Percentiles rank a stretch among this genome's conserved stretches.
Conservation (phyloP, 2,888 invertebrate species). For the Boloria selene region DNA sequence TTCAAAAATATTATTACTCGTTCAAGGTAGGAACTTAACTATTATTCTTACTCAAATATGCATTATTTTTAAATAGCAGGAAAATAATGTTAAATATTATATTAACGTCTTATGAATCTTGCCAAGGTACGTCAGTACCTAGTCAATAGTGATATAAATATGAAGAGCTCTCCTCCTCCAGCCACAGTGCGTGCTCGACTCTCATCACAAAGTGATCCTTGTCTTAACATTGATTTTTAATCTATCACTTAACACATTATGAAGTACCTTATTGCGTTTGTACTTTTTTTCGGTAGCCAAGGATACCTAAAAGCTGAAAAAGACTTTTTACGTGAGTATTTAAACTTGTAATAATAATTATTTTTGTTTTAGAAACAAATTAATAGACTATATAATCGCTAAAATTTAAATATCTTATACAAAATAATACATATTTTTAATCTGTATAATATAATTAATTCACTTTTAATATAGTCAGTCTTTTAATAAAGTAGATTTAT, state of each 20-base stretch:
- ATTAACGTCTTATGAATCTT: no score
- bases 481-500: no score
- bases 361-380: not conserved
- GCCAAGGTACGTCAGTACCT: not conserved
- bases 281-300: constrained; percentile 45
- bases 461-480: no score
- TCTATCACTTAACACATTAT: not conserved
- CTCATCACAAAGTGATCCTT: constrained; percentile 7
- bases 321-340: constrained; percentile 61
- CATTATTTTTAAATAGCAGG: no score
- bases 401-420: no score
- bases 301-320: constrained; percentile 51
- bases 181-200: constrained; percentile 11
- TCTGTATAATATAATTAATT: no score
- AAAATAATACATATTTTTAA: no score
- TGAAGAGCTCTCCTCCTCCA: constrained; percentile 10
- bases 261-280: constrained; percentile 3
- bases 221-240: not conserved
- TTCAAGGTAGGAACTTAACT: no score
- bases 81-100: no score
- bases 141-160: constrained; percentile 13
- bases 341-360: not conserved
- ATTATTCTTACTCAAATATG: no score
- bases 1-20: no score
- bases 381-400: no score